A percentile compares a stretch with the other conserved stretches of the same genome.
These are phyloP conservation scores for Sebastes flavidus DNA, from an alignment of 2,797 vertebrate genomes.

Conservation along the genomic window DNA sequence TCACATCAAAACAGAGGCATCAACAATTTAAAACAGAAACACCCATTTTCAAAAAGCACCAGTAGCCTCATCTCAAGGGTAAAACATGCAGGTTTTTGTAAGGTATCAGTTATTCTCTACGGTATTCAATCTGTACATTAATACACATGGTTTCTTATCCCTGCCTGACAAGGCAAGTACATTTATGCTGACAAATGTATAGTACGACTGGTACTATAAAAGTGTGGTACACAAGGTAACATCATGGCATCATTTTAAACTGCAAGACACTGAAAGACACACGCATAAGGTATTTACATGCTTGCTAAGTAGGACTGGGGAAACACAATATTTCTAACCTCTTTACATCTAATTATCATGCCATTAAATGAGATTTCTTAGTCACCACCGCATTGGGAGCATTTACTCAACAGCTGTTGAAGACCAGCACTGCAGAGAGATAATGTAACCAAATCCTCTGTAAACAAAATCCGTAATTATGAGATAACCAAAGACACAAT, in stretches of 20 bases:
- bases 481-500: constrained; percentile 1
- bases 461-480: constrained; percentile 2
- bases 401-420: constrained; percentile 14
- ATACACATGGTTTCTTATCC: neutral
- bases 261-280: neutral
- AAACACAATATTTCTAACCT: neutral
- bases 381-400: neutral
- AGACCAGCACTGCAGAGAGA: neutral
- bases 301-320: neutral
- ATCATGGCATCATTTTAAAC: neutral
- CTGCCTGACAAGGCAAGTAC: neutral
- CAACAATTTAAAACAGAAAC: neutral
- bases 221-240: neutral
- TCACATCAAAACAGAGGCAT: too few species aligned
- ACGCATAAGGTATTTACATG: neutral
- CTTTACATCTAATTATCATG: constrained; percentile 3
- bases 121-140: neutral
- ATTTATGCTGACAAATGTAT: neutral
- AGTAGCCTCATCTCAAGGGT: neutral
- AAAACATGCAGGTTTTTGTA: neutral
- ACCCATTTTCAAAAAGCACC: neutral
- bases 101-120: neutral
- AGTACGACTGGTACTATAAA: neutral
- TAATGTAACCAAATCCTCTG: constrained; percentile 1
- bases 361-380: neutral